These are phyloP conservation scores for Pterocles orientalis DNA, from an alignment of 2,113 vertebrate genomes.

Conservation along the genomic window DNA sequence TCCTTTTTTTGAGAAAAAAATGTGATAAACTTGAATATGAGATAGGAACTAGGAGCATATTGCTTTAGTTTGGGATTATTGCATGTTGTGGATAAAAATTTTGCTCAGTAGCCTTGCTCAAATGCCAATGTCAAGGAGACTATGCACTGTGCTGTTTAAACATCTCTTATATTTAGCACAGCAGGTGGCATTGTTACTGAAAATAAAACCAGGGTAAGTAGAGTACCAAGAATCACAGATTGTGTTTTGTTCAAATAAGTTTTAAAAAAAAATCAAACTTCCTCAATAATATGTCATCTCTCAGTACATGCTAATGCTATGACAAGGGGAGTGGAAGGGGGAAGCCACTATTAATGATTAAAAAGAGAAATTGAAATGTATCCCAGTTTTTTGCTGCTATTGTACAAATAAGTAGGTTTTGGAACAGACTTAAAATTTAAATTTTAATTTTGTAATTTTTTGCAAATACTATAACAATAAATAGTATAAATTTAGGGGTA, in stretches of 20 bases:
- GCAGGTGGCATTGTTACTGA: conserved; percentile 7
- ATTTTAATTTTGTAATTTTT: background rate
- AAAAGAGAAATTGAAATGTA: background rate
- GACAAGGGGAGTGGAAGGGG: background rate
- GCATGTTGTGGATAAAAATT: background rate
- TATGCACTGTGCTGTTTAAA: background rate
- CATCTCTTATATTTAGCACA: background rate
- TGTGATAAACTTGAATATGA: background rate
- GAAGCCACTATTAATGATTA: background rate
- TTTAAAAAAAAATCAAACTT: background rate
- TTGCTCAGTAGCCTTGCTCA: background rate
- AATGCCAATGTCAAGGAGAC: background rate
- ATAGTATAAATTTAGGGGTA: background rate
- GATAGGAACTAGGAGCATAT: too few relatives aligned
- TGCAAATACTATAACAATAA: background rate
- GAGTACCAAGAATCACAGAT: background rate
- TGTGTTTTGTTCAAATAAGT: background rate
- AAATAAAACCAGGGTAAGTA: conserved; percentile 13
- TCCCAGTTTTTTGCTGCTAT: background rate
- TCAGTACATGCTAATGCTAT: background rate
- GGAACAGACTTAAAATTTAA: background rate
- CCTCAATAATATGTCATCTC: background rate
- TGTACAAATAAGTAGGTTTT: background rate
- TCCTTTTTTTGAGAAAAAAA: background rate
- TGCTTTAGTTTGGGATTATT: background rate